Evolutionary conservation across 2,113 vertebrate species (phyloP).

Genomic region (Macquaria australasica): DNA sequence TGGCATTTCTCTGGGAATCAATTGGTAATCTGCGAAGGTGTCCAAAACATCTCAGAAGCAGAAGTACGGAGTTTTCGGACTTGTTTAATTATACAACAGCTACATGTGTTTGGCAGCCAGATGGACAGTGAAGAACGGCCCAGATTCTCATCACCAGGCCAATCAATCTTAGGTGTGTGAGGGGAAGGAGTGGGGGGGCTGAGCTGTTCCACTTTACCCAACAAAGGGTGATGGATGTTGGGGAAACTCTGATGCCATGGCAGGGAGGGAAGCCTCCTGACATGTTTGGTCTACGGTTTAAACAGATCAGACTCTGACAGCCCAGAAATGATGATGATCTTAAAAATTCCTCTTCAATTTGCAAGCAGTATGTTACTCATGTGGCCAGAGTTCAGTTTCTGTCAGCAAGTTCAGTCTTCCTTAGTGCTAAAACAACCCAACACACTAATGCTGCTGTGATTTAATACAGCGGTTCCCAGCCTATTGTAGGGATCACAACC

Average conservation of each 20-base stretch:
- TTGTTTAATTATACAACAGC: slow-evolving; percentile 43
- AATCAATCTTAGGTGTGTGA: slow-evolving; percentile 43
- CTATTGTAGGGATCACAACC: too few relatives aligned
- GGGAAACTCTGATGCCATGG: slow-evolving; percentile 65
- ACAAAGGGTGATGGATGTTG: slow-evolving; percentile 46
- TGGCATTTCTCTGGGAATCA: slow-evolving; percentile 22
- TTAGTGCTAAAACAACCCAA: not conserved
- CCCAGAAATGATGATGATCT: slow-evolving; percentile 6
- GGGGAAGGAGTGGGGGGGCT: not conserved
- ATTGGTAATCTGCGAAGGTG: not conserved
- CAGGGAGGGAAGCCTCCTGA: slow-evolving; percentile 10
- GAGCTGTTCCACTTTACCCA: slow-evolving; percentile 38
- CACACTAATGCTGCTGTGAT: not conserved
- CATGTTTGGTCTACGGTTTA: slow-evolving; percentile 55
- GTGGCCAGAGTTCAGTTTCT: not conserved
- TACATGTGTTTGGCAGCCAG: slow-evolving; percentile 50
- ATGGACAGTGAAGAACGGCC: slow-evolving; percentile 30
- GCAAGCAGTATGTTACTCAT: not conserved
- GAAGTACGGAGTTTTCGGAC: not conserved
- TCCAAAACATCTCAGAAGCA: slow-evolving; percentile 21
- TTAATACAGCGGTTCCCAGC: not conserved
- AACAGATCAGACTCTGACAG: slow-evolving; percentile 48
- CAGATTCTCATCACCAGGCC: slow-evolving; percentile 35
- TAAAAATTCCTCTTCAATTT: not conserved
- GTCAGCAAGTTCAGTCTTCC: not conserved